Evolutionary conservation across 2,113 vertebrate genomes (phyloP), one percentile per base, ranked within the genome.

Genomic region (Cyprinodon variegatus): DNA sequence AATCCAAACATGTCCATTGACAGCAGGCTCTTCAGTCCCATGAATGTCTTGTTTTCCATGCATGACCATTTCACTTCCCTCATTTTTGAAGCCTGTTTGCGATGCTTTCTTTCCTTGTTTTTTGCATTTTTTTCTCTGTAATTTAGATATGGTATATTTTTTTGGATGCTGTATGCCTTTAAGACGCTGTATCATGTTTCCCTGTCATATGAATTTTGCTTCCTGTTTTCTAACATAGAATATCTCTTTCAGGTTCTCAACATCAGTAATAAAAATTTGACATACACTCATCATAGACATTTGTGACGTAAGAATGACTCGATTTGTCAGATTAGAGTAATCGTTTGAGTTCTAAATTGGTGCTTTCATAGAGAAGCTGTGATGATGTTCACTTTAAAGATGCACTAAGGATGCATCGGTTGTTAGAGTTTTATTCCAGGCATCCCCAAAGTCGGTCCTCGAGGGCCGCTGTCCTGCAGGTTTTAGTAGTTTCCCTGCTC

Each of bases 1-100:
- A 41, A 77, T 61, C 38, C 20, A 65, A 74, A 85, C 67, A 70
- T 76, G 93, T 95, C 94, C 94, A 95, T 95, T 95, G 94, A 95
- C 94, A 95, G 80, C 93, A 95, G 94, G 79, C 84, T 89, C 79
- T 84, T 86, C 10, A 73, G 77, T 64, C 77, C 48, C 86, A 74
- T 50, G 53, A 72, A 81, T 89, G 38, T 71, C 69, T 83, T 50
- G 70, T 45, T 74, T 77, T 78, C 15, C 79, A n/a, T 79, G 67
- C 10, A 83, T 85, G 78, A 72, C 85, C 79, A 66, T 68, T 46
- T 81, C 50, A 73, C 69, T 11, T 69, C 63, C 65, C 46, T 68
- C n/a, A 75, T 14, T 61, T 67, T 36, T 46, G 45, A 70, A 79
- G 69, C 81, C 75, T 82, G 74, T 83, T 70, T 70, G 11, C 74